phyloP scores from a whole-genome alignment of 1,140 invertebrate genomes.

The Microplitis demolitor region DNA sequence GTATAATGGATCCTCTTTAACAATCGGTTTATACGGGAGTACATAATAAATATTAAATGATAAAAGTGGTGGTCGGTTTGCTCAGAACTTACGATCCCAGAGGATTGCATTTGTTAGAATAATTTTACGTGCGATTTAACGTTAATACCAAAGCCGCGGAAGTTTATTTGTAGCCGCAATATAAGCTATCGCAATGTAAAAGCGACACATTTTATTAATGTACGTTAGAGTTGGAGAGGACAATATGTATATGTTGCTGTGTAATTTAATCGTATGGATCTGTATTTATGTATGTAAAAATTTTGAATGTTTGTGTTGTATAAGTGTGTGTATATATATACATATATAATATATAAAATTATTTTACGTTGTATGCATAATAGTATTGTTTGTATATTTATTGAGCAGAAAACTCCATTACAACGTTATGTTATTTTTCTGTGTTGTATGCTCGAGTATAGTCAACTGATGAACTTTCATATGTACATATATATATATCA shows the following conservation, averaged over 20 bases:
- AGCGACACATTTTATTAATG: constrained; percentile 15
- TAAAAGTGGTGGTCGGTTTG: constrained; percentile 2
- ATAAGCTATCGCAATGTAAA: constrained; percentile 16
- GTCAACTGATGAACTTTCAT: neutral
- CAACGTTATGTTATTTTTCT: neutral
- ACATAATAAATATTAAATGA: constrained; percentile 3
- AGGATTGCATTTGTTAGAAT: constrained; percentile 21
- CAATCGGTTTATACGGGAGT: constrained; percentile 9
- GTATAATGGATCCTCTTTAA: constrained; percentile 1
- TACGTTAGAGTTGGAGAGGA: neutral
- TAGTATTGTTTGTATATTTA: constrained; percentile 2
- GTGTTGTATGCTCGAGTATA: neutral
- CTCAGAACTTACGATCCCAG: constrained; percentile 10
- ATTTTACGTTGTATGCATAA: neutral
- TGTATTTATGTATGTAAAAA: no score
- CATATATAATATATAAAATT: neutral
- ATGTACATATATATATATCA: neutral
- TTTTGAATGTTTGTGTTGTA: no score
- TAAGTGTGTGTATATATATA: neutral
- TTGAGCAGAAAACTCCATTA: constrained; percentile 1
- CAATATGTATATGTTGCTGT: neutral
- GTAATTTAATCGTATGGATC: neutral
- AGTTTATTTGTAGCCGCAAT: constrained; percentile 26
- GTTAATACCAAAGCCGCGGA: constrained; percentile 12
- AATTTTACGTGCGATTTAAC: constrained; percentile 21